Percentiles rank a stretch among this genome's conserved stretches.
These are phyloP conservation scores for Crossaster papposus DNA, from an alignment of 53 echinoderm and acorn worm genomes.

Conservation along the genomic window DNA sequence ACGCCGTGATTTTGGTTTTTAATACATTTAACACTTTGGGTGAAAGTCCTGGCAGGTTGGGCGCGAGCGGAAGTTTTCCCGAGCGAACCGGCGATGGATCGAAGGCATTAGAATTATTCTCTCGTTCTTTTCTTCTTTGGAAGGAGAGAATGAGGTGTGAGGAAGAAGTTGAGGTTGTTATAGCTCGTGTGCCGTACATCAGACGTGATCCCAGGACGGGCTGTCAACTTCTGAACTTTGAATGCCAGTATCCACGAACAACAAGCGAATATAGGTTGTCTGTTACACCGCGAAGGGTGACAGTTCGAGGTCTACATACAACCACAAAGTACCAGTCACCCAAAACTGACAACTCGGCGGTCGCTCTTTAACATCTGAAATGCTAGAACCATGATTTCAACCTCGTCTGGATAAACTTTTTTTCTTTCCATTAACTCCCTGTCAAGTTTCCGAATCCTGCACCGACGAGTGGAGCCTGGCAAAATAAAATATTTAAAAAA, in stretches of 20 bases:
- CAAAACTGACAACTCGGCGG: not conserved
- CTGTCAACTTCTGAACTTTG: not conserved
- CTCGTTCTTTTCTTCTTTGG: not conserved
- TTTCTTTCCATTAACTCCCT: slow-evolving; percentile 34
- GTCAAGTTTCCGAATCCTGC: slow-evolving; percentile 39
- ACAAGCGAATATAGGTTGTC: not conserved
- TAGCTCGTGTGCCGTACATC: not conserved
- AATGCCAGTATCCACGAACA: not conserved
- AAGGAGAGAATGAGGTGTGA: not conserved
- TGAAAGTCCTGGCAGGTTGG: slow-evolving; percentile 19
- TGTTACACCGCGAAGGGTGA: not conserved
- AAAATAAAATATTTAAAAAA: slow-evolving; percentile 14
- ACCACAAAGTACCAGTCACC: not conserved
- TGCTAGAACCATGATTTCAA: slow-evolving; percentile 20
- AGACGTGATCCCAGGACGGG: not conserved
- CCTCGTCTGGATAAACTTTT: not conserved
- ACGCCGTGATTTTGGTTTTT: slow-evolving; percentile 60
- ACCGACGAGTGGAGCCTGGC: not conserved
- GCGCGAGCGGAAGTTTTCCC: slow-evolving; percentile 32
- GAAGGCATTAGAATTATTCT: slow-evolving; percentile 26
- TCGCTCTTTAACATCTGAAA: slow-evolving; percentile 17
- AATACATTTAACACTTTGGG: slow-evolving; percentile 66
- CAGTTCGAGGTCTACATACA: not conserved
- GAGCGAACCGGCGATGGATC: slow-evolving; percentile 13
- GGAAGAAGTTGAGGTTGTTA: not conserved